Conservation (phyloP, 2,888 invertebrate genomes). For the Polyommatus icarus region DNA sequence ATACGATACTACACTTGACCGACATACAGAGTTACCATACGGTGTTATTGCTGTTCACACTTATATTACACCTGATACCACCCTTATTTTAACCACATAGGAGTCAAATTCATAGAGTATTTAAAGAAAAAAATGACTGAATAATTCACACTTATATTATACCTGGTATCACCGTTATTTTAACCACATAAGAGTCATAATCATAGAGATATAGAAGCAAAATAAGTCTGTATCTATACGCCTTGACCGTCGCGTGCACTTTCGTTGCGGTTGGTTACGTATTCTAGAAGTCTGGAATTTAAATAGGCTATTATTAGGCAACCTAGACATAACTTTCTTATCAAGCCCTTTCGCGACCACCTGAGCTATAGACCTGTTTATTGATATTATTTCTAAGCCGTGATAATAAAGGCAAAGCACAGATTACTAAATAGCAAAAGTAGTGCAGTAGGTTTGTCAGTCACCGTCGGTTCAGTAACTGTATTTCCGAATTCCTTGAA, state of each 20-base stretch:
- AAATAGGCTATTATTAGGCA: background rate
- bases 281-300: conserved; percentile 12
- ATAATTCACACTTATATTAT: background rate
- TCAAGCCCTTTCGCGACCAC: background rate
- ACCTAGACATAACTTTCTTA: background rate
- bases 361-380: background rate
- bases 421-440: background rate
- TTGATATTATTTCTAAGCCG: background rate
- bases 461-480: too few species aligned
- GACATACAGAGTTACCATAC: conserved; percentile 3
- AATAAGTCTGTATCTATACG: background rate
- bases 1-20: conserved; percentile 6
- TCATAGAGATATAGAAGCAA: background rate
- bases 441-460: too few species aligned
- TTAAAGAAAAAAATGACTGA: background rate
- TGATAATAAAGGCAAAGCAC: background rate
- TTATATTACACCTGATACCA: background rate
- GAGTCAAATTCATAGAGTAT: background rate
- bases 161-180: background rate
- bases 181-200: background rate
- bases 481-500: too few species aligned
- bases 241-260: conserved; percentile 18
- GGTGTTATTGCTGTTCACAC: background rate
- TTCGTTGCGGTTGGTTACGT: background rate
- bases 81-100: background rate